Percentiles rank a stretch among this genome's conserved stretches.
Evolutionary conservation across 2,797 vertebrate genomes (phyloP).

Genomic region (Siniperca undulata): DNA sequence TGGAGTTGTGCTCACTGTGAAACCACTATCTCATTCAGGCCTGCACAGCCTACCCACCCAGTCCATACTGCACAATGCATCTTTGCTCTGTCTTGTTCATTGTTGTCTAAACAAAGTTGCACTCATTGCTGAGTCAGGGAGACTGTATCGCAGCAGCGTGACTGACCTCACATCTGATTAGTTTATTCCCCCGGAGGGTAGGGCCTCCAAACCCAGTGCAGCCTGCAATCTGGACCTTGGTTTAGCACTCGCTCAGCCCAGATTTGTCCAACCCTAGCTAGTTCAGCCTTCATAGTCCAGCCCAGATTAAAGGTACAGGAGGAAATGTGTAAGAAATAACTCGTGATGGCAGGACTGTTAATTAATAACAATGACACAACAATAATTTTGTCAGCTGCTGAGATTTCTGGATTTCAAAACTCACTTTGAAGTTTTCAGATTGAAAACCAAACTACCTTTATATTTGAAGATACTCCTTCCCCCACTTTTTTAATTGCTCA

Average conservation of each 20-base stretch:
- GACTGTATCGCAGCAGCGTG: conserved; percentile 52
- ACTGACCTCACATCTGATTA: conserved; percentile 62
- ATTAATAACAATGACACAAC: conserved; percentile 15
- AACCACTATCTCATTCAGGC: background rate
- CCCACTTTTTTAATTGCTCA: conserved; percentile 18
- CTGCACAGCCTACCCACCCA: background rate
- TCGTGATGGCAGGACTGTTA: background rate
- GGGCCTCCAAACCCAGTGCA: conserved; percentile 33
- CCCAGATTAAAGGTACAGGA: background rate
- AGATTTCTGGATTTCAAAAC: conserved; percentile 17
- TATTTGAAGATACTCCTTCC: background rate
- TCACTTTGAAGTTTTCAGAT: background rate
- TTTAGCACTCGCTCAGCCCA: conserved; percentile 14
- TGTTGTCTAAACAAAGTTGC: conserved; percentile 49
- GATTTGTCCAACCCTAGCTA: background rate
- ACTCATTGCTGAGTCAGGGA: conserved; percentile 67
- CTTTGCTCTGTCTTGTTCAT: conserved; percentile 50
- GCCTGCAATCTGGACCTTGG: conserved; percentile 28
- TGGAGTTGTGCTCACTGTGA: conserved; percentile 9
- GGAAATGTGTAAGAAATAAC: conserved; percentile 4
- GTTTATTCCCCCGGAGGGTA: conserved; percentile 48
- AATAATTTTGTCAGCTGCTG: conserved; percentile 15
- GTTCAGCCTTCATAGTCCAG: background rate
- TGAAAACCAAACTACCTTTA: background rate
- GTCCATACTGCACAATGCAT: conserved; percentile 42